phyloP scores from a whole-genome alignment of 1,140 invertebrate species.

The Aphaenogaster rudis region DNA sequence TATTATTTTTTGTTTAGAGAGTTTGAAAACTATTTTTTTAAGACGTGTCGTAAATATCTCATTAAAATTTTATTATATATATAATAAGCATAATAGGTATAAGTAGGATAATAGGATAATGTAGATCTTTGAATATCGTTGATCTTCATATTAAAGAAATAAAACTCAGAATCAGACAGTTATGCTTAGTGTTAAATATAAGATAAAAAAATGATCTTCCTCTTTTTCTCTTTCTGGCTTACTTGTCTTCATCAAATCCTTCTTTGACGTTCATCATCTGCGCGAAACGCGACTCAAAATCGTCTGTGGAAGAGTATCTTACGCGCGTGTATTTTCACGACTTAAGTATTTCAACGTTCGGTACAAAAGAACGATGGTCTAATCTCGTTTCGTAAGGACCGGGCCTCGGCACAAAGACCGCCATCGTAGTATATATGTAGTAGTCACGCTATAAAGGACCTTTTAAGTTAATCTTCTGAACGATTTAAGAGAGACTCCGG shows the following conservation, averaged over 20 bases:
- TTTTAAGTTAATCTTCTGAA: constrained; percentile 74
- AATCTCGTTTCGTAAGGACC: constrained; percentile 60
- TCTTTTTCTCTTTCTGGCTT: not conserved
- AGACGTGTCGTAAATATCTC: not conserved
- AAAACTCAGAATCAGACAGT: not conserved
- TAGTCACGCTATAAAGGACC: constrained; percentile 62
- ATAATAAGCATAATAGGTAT: not conserved
- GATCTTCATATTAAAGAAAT: constrained; percentile 19
- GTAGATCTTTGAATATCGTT: not conserved
- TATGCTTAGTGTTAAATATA: not conserved
- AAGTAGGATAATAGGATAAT: not conserved
- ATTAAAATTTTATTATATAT: no score
- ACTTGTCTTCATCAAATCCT: not conserved
- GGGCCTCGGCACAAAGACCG: constrained; percentile 47
- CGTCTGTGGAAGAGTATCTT: constrained; percentile 36
- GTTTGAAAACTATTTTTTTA: not conserved
- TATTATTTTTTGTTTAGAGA: not conserved
- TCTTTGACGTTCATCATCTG: not conserved
- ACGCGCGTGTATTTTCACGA: constrained; percentile 35
- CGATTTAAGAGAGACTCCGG: constrained; percentile 71
- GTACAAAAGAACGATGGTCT: constrained; percentile 44
- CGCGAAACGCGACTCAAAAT: not conserved
- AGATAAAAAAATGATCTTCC: not conserved
- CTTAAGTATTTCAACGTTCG: constrained; percentile 42
- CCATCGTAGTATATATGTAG: constrained; percentile 37